Evolutionary conservation across 2,797 vertebrate genomes (phyloP).

Genomic region (Sternarchorhynchus goeldii): DNA sequence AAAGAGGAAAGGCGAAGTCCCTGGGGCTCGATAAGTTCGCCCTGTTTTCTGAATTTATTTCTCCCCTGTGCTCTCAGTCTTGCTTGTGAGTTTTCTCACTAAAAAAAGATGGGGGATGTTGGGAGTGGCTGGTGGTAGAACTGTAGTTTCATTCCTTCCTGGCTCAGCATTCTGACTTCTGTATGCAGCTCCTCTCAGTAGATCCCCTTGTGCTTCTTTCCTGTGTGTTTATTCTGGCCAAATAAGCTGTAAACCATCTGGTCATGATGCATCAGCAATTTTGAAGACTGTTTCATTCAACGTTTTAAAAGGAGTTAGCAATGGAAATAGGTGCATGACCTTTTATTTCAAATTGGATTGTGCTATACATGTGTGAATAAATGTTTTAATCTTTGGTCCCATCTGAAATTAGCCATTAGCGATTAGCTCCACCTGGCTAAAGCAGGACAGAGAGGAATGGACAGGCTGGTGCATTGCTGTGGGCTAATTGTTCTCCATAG

Average conservation of each 20-base stretch:
- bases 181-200: too few relatives aligned
- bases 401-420: slow-evolving; percentile 50
- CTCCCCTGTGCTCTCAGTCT: slow-evolving; percentile 25
- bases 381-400: slow-evolving; percentile 40
- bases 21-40: slow-evolving; percentile 49
- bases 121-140: slow-evolving; percentile 9
- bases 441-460: slow-evolving; percentile 62
- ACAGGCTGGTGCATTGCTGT: slow-evolving; percentile 54
- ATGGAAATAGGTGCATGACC: slow-evolving; percentile 32
- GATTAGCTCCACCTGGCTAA: slow-evolving; percentile 58
- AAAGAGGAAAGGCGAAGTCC: slow-evolving; percentile 21
- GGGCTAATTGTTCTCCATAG: slow-evolving; percentile 71
- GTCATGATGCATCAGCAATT: slow-evolving; percentile 37
- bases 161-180: background rate
- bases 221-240: background rate
- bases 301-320: slow-evolving; percentile 32
- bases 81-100: slow-evolving; percentile 23
- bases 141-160: slow-evolving; percentile 1
- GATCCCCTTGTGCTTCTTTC: background rate
- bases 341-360: slow-evolving; percentile 19
- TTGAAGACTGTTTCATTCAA: background rate
- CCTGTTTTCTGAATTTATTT: slow-evolving; percentile 51
- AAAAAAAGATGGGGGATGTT: slow-evolving; percentile 2
- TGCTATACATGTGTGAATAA: slow-evolving; percentile 40
- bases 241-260: slow-evolving; percentile 20